Conservation (phyloP, 2,888 invertebrate species). For the Scrobipalpa atriplicella region DNA sequence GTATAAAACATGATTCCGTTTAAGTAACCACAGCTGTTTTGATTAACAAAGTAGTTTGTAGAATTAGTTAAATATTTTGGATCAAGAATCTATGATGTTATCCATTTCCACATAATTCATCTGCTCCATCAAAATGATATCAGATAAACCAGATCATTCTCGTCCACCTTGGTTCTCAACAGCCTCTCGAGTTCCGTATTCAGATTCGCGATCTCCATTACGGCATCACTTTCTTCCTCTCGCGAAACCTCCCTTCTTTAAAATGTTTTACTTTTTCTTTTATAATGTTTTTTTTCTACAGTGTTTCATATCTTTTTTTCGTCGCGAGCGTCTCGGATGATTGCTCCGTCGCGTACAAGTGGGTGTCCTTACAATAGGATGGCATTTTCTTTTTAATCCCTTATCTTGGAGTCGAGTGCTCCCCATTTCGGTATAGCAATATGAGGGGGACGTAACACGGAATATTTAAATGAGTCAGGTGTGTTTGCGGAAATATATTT, state of each 20-base stretch:
- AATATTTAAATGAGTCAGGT: slow-evolving; percentile 64
- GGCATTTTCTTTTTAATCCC: slow-evolving; percentile 71
- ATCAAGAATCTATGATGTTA: background rate
- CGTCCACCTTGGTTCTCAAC: background rate
- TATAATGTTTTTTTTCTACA: slow-evolving; percentile 49
- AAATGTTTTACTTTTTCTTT: slow-evolving; percentile 52
- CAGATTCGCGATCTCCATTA: slow-evolving; percentile 46
- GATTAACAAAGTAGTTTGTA: background rate
- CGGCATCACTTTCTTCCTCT: slow-evolving; percentile 35
- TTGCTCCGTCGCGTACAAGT: slow-evolving; percentile 54
- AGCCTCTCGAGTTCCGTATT: slow-evolving; percentile 14
- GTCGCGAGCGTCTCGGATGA: slow-evolving; percentile 56
- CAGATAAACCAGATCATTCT: background rate
- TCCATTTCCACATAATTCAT: background rate
- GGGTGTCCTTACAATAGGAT: slow-evolving; percentile 57
- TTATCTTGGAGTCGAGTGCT: slow-evolving; percentile 54
- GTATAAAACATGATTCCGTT: background rate
- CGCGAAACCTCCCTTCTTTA: slow-evolving; percentile 38
- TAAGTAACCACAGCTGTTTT: too few relatives aligned
- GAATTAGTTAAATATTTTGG: background rate
- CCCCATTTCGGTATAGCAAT: slow-evolving; percentile 42
- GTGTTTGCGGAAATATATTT: slow-evolving; percentile 36
- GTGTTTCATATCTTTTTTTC: slow-evolving; percentile 49
- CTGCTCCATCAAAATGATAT: background rate
- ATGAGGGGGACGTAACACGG: slow-evolving; percentile 43